Conservation (phyloP, 2,797 vertebrate genomes). For the Bryconaethiops microstoma region DNA sequence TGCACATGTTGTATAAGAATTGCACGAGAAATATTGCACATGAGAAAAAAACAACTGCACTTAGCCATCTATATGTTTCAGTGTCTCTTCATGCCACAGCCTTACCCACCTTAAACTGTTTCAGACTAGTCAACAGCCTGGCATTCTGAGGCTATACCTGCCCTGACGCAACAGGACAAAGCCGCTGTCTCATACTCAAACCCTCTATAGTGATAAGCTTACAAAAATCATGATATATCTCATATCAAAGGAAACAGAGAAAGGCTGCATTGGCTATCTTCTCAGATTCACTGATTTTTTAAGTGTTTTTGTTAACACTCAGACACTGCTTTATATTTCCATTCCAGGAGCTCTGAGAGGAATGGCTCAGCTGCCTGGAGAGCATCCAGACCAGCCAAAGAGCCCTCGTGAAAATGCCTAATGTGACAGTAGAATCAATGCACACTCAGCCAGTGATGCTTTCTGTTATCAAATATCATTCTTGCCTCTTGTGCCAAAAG, state of each 20-base stretch:
- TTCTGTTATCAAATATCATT: too few relatives aligned
- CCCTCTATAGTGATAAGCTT: neutral
- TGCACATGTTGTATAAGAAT: too few relatives aligned
- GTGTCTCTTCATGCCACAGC: too few relatives aligned
- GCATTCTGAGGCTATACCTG: neutral
- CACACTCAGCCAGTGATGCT: constrained; percentile 15
- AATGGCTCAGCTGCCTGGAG: neutral
- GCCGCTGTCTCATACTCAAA: neutral
- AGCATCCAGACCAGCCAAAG: constrained; percentile 18
- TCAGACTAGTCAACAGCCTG: neutral
- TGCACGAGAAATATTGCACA: too few relatives aligned
- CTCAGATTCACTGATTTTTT: neutral
- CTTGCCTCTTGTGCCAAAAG: too few relatives aligned
- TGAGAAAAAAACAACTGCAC: too few relatives aligned
- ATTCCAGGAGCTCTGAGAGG: neutral
- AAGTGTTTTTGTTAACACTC: too few relatives aligned
- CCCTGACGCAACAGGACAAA: neutral
- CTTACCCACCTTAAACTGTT: neutral
- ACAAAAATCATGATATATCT: neutral
- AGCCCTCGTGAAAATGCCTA: constrained; percentile 40
- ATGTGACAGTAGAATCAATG: constrained; percentile 49
- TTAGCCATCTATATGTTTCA: too few relatives aligned
- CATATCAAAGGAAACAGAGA: neutral
- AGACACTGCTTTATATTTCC: neutral
- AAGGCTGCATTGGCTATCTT: neutral